Evolutionary conservation across 2,797 vertebrate species (phyloP).

Genomic region (Nasua narica): DNA sequence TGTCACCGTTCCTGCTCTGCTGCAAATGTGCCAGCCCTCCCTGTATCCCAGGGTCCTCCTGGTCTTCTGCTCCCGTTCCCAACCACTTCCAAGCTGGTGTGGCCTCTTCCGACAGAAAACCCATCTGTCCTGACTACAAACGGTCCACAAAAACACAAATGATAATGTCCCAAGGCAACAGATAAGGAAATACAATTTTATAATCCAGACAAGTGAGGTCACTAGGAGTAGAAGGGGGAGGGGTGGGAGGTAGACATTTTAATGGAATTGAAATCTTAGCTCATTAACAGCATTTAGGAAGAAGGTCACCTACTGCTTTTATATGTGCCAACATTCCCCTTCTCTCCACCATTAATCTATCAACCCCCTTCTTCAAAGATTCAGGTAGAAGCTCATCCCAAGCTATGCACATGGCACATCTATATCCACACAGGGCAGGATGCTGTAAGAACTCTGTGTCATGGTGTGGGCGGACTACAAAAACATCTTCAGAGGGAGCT

Average conservation of each 20-base stretch:
- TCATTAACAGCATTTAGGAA: neutral
- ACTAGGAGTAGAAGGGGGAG: neutral
- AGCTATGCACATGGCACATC: neutral
- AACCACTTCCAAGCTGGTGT: neutral
- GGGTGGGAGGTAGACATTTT: neutral
- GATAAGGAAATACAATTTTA: neutral
- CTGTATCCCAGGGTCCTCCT: neutral
- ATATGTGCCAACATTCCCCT: neutral
- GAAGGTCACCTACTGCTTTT: neutral
- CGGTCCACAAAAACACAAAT: neutral
- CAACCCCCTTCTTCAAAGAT: neutral
- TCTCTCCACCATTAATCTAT: neutral
- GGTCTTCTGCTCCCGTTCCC: no score
- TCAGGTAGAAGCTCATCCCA: neutral
- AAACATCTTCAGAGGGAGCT: neutral
- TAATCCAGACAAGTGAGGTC: neutral
- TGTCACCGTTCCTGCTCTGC: neutral
- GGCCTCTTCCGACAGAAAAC: neutral
- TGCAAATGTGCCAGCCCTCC: neutral
- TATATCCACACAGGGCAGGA: neutral
- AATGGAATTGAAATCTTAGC: neutral
- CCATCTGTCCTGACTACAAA: neutral
- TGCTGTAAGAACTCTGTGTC: neutral
- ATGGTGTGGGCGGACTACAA: fast-evolving
- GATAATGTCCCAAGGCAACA: neutral